A percentile compares a stretch with the other conserved stretches of the same genome.
phyloP scores from a whole-genome alignment of 2,888 invertebrate species.

The Ornithoptera priamus region DNA sequence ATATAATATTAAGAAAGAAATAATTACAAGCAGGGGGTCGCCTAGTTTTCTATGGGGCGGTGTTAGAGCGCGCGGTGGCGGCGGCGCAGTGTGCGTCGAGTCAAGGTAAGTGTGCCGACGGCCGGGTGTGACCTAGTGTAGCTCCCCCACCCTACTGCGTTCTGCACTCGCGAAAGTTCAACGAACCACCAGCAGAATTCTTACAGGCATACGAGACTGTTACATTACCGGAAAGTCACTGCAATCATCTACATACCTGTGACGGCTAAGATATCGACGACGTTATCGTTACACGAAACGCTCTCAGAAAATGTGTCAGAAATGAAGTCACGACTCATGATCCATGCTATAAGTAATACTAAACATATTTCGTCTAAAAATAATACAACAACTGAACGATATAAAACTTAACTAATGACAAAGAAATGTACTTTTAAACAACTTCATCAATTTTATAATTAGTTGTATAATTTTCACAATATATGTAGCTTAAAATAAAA shows the following conservation, averaged over 20 bases:
- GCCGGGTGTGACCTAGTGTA: constrained; percentile 76
- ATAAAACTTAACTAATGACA: too few relatives aligned
- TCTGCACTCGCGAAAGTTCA: constrained; percentile 79
- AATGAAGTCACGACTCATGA: not conserved
- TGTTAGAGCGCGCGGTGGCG: constrained; percentile 49
- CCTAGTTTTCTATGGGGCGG: constrained; percentile 70
- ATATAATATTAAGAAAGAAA: constrained; percentile 1
- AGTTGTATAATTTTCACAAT: too few relatives aligned
- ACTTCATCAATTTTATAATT: too few relatives aligned
- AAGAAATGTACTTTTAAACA: too few relatives aligned
- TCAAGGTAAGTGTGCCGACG: constrained; percentile 80
- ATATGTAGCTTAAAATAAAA: too few relatives aligned
- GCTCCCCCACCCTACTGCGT: constrained; percentile 71
- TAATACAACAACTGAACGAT: too few relatives aligned
- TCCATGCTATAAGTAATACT: too few relatives aligned
- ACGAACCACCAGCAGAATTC: constrained; percentile 75
- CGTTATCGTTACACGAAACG: constrained; percentile 10
- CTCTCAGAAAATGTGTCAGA: constrained; percentile 11
- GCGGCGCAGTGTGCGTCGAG: constrained; percentile 62
- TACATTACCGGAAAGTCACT: constrained; percentile 78
- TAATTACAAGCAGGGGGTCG: constrained; percentile 51
- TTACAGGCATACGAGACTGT: constrained; percentile 75
- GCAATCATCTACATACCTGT: constrained; percentile 52
- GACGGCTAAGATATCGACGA: constrained; percentile 12
- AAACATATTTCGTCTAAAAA: too few relatives aligned